phyloP scores from a whole-genome alignment of 1,140 invertebrate species.

The Stegodyphus dumicola region DNA sequence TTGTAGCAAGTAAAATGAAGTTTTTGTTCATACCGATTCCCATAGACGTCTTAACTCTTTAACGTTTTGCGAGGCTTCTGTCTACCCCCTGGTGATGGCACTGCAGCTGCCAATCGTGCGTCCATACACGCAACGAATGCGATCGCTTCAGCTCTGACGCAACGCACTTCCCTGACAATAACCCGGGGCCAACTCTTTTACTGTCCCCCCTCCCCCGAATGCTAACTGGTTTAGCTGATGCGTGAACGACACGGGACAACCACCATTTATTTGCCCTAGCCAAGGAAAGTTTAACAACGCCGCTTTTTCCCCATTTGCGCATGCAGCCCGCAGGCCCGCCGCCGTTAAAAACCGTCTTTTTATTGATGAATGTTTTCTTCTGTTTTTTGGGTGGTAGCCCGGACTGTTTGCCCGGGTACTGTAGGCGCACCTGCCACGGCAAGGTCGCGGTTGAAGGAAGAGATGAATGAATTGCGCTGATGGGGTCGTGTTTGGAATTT shows the following conservation, averaged over 20 bases:
- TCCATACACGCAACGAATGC: not conserved
- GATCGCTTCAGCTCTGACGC: not conserved
- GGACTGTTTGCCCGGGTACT: not conserved
- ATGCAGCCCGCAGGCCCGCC: not conserved
- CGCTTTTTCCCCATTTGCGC: too few relatives aligned
- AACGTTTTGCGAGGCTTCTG: not conserved
- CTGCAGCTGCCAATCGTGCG: not conserved
- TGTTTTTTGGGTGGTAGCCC: not conserved
- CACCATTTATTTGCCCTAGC: constrained; percentile 21
- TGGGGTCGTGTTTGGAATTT: too few relatives aligned
- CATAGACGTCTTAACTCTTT: too few relatives aligned
- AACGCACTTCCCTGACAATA: too few relatives aligned
- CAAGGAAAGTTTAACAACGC: constrained; percentile 2
- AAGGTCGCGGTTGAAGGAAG: constrained; percentile 24
- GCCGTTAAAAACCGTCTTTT: not conserved
- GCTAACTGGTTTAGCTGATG: constrained; percentile 10
- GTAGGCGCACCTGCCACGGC: constrained; percentile 28
- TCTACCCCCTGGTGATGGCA: not conserved
- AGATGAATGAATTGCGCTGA: constrained; percentile 41
- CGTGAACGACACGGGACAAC: constrained; percentile 7
- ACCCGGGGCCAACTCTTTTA: too few relatives aligned
- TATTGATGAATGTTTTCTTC: constrained; percentile 36
- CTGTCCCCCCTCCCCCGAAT: not conserved
- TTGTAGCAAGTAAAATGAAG: too few relatives aligned
- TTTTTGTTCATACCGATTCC: too few relatives aligned